Evolutionary conservation across 2,113 vertebrate genomes (phyloP).

Genomic region (Scytalopus superciliaris): DNA sequence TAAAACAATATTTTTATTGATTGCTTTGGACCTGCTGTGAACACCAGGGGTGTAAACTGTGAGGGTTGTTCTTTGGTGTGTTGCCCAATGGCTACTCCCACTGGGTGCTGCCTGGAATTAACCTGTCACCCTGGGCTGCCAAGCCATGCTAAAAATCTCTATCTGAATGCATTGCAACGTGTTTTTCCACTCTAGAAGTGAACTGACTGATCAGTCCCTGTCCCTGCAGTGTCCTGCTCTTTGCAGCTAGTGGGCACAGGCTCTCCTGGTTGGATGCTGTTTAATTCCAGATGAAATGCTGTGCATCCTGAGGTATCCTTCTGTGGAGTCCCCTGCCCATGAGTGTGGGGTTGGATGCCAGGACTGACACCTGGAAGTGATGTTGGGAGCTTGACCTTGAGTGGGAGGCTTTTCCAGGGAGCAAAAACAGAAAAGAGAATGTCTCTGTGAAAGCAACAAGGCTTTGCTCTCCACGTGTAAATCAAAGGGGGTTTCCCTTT

Average conservation of each 20-base stretch:
- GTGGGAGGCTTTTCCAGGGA: not conserved
- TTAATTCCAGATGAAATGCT: not conserved
- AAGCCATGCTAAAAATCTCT: not conserved
- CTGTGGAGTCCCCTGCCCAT: not conserved
- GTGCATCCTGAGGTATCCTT: not conserved
- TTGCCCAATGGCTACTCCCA: not conserved
- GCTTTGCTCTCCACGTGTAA: not conserved
- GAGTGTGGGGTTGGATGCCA: not conserved
- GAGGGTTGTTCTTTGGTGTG: not conserved
- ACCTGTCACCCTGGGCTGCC: not conserved
- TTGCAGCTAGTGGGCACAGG: fast-evolving
- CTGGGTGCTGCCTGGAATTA: not conserved
- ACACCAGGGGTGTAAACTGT: not conserved
- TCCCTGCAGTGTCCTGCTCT: not conserved
- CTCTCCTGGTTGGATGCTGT: not conserved
- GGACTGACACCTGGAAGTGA: not conserved
- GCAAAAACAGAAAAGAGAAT: not conserved
- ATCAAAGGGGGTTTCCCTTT: not conserved
- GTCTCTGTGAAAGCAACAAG: not conserved
- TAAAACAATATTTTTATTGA: not conserved
- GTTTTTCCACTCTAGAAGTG: not conserved
- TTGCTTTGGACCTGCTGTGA: not conserved
- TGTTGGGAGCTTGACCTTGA: not conserved
- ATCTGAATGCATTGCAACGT: not conserved
- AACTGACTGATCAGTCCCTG: not conserved